Evolutionary conservation across 2,797 vertebrate species (phyloP).

Genomic region (Coregonus ussuriensis): DNA sequence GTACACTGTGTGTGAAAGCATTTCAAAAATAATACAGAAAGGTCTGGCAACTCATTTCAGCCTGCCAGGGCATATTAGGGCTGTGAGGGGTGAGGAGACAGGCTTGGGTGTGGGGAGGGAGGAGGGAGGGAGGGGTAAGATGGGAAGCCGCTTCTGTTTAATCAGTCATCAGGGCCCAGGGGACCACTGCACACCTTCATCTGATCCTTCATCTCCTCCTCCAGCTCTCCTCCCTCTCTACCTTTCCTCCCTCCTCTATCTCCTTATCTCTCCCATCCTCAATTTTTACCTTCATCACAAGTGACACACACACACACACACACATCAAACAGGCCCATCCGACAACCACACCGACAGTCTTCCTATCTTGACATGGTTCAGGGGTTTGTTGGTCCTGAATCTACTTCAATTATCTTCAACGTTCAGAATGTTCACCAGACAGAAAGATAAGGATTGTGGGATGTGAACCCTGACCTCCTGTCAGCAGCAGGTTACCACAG

Average conservation of each 20-base stretch:
- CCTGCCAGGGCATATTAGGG: constrained; percentile 96
- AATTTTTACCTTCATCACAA: too few species aligned
- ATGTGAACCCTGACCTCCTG: constrained; percentile 53
- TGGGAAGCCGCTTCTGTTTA: constrained; percentile 87
- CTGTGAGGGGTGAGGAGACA: constrained; percentile 91
- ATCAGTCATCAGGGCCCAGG: constrained; percentile 95
- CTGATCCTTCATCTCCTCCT: constrained; percentile 37
- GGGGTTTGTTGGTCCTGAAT: background rate
- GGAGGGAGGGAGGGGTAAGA: background rate
- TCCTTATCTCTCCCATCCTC: too few species aligned
- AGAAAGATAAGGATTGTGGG: constrained; percentile 29
- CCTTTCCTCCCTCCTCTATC: constrained; percentile 61
- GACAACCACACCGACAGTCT: background rate
- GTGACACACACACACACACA: background rate
- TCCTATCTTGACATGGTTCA: background rate
- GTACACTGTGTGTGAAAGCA: constrained; percentile 98
- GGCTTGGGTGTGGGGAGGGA: constrained; percentile 77
- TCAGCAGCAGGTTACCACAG: constrained; percentile 59
- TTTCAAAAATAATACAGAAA: constrained; percentile 99
- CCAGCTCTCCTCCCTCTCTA: constrained; percentile 29
- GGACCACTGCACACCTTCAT: constrained; percentile 84
- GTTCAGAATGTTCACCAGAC: background rate
- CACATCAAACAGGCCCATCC: background rate
- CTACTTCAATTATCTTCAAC: too few species aligned
- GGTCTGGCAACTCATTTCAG: constrained; percentile 94